Base-by-base conservation (phyloP, 23 tunicate species). In the Diplosoma virens region DNA sequence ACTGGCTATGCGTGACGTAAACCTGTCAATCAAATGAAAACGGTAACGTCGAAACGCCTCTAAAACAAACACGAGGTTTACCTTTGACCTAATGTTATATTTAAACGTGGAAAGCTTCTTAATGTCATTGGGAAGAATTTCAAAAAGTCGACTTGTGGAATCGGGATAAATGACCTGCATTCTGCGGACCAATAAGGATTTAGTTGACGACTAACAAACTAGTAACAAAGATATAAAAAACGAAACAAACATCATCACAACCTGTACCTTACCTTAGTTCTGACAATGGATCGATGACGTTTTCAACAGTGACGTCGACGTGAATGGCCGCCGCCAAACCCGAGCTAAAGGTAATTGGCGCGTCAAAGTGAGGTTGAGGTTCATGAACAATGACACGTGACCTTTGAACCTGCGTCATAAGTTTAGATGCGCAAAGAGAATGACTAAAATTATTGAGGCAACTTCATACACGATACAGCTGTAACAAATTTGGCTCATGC, bases 141-240 rank as follows among this genome's bases (percentile, higher is more conserved):
- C 56, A 47, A 84, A 80, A 21, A 68, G 23, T 29, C 78, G 82
- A 23, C 17, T 28, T 0, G 73, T 84, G 11, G 79, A 79, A 67
- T 90, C 97, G 18, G 97, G 87, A 66, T 90, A 90, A 6, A 33
- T 69, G 24, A 90, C 90, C 58, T 84, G 84, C 16, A 90, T 80
- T 58, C 90, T 84, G 32, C 1, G 25, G 69, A 78, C 63, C n/a
- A n/a, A n/a, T n/a, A n/a, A n/a, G n/a, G n/a, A n/a, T n/a, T n/a
- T n/a, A n/a, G n/a, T n/a, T n/a, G n/a, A n/a, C n/a, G n/a, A n/a
- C n/a, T n/a, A n/a, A n/a, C n/a, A n/a, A n/a, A n/a, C n/a, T n/a
- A n/a, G n/a, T n/a, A n/a, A n/a, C n/a, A n/a, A n/a, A n/a, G n/a
- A n/a, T n/a, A n/a, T n/a, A n/a, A n/a, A n/a, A n/a, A n/a, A n/a